Evolutionary conservation across 2,797 vertebrate genomes (phyloP), one percentile per base, ranked within the genome.

Genomic region (Knipowitschia caucasica): DNA sequence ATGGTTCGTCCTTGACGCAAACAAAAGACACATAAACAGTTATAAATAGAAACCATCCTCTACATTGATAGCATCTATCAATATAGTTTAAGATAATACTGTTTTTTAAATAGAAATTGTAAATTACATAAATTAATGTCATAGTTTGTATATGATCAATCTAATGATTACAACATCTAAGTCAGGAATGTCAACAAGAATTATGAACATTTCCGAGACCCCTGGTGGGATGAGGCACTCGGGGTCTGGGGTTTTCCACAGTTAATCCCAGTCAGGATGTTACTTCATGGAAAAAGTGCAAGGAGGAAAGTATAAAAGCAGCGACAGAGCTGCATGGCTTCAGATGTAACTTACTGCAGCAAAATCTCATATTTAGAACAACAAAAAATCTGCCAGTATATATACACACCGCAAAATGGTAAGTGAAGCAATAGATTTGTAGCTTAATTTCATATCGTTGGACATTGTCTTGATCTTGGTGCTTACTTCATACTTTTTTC

Each of bases 391-490:
- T 26, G 40, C 55, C 43, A 11, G 2, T 42, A 44, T 38, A 29
- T 34, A 36, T 42, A 38, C 7, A 29, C 8, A 71, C 1, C 2
- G 26, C 5, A 64, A 57, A 70, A 90, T 87, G 88, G 89, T 91
- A 51, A 80, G 86, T 71, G 18, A 29, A 2, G 43, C 0, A 6
- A 1, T 29, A 67, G 4, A 25, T 47, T 46, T 1, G 2, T 66
- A 39, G 40, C 31, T 12, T 29, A 40, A 21, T 47, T 29, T 29
- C 26, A 31, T 31, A 20, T n/a, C n/a, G n/a, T n/a, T n/a, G n/a
- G n/a, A n/a, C n/a, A n/a, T n/a, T n/a, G n/a, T n/a, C n/a, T n/a
- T n/a, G n/a, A 11, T 30, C 1, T 7, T 30, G 40, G 1, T 2
- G 15, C 4, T 30, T 30, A 47, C 2, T 14, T 7, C 4, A 7